Conservation (phyloP, 1,140 invertebrate species). For the Centruroides vittatus region DNA sequence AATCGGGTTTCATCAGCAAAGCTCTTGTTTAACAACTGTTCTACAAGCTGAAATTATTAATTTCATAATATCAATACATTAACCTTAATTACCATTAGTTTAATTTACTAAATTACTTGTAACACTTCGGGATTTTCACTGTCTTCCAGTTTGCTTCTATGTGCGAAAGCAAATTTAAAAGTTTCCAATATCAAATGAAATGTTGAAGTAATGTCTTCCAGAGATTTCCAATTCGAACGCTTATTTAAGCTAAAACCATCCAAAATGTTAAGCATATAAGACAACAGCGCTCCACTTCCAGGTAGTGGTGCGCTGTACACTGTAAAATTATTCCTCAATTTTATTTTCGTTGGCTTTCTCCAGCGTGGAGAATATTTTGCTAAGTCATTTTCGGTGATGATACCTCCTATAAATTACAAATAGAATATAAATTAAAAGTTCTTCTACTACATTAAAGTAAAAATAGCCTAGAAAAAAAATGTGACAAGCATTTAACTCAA, state of each 20-base stretch:
- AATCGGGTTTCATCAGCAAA: conserved; percentile 7
- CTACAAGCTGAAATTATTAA: neutral
- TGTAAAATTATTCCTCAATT: conserved; percentile 4
- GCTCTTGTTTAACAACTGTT: neutral
- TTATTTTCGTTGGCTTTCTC: neutral
- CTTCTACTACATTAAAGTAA: too few species aligned
- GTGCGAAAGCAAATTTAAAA: conserved; percentile 39
- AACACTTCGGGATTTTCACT: neutral
- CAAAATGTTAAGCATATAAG: conserved; percentile 68
- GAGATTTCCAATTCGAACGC: too few species aligned
- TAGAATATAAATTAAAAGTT: neutral
- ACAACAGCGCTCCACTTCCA: conserved; percentile 59
- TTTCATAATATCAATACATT: too few species aligned
- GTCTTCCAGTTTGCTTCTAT: conserved; percentile 33
- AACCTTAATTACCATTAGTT: too few species aligned
- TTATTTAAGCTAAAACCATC: conserved; percentile 38
- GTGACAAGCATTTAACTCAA: too few species aligned
- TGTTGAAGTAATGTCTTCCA: too few species aligned
- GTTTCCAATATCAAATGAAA: conserved; percentile 34
- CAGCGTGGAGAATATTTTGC: conserved; percentile 16
- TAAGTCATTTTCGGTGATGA: conserved; percentile 24
- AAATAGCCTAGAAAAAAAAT: too few species aligned
- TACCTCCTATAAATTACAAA: conserved; percentile 18
- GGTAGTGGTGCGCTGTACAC: conserved; percentile 31
- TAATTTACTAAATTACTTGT: too few species aligned